phyloP scores from a whole-genome alignment of 2,797 vertebrate genomes.

The Gephyroberyx darwinii region DNA sequence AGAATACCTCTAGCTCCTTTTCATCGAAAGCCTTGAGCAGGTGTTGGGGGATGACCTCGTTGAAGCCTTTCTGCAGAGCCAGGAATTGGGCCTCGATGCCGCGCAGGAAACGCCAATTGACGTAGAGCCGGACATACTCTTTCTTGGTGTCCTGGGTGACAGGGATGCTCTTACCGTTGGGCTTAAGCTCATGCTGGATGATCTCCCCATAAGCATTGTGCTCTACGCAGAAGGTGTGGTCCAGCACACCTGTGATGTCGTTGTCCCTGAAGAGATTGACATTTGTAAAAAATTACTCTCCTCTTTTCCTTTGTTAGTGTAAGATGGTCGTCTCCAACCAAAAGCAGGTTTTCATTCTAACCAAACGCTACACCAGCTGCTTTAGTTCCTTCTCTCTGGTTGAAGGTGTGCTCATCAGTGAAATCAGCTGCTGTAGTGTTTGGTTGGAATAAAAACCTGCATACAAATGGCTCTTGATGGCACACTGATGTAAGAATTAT shows the following conservation, averaged over 20 bases:
- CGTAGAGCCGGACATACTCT: slow-evolving; percentile 95
- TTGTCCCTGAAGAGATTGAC: slow-evolving; percentile 80
- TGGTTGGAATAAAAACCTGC: no score
- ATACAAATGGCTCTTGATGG: no score
- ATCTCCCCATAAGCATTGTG: slow-evolving; percentile 98
- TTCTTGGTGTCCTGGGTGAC: slow-evolving; percentile 95
- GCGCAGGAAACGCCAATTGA: slow-evolving; percentile 97
- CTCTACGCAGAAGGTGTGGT: slow-evolving; percentile 98
- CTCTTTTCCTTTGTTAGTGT: no score
- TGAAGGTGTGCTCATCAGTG: no score
- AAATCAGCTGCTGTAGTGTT: no score
- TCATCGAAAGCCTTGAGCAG: slow-evolving; percentile 98
- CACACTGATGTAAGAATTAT: slow-evolving; percentile 15
- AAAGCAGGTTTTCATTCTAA: no score
- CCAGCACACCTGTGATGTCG: slow-evolving; percentile 96
- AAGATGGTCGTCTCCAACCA: no score
- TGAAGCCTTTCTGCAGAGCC: slow-evolving; percentile 98
- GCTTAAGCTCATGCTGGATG: slow-evolving; percentile 97
- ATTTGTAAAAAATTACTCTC: background rate
- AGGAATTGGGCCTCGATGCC: slow-evolving; percentile 98
- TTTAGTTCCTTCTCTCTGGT: no score
- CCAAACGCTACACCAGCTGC: no score
- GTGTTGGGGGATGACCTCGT: slow-evolving; percentile 98
- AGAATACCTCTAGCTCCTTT: slow-evolving; percentile 93
- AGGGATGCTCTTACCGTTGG: slow-evolving; percentile 93